Evolutionary conservation across 1,140 invertebrate species (phyloP).

Genomic region (Hylyphantes graminicola): DNA sequence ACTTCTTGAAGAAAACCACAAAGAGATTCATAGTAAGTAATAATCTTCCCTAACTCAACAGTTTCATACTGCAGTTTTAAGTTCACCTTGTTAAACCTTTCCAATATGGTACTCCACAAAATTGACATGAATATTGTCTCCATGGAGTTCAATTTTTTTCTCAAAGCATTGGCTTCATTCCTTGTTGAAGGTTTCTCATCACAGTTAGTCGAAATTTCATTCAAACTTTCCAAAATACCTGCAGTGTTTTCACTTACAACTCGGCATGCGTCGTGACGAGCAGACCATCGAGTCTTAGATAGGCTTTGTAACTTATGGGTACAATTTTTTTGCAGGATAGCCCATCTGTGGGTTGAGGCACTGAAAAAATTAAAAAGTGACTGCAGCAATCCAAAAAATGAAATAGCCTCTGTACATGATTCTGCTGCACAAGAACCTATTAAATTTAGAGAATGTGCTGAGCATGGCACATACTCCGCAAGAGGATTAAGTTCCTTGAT

Average conservation of each 20-base stretch:
- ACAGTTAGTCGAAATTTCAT: not conserved
- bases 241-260: not conserved
- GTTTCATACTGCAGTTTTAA: too few relatives aligned
- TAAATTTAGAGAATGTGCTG: slow-evolving; percentile 44
- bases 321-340: slow-evolving; percentile 56
- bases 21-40: too few relatives aligned
- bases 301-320: slow-evolving; percentile 1
- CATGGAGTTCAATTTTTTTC: not conserved
- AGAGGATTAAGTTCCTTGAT: not conserved
- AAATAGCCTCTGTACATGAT: not conserved
- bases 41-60: too few relatives aligned
- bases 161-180: not conserved
- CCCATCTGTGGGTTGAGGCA: slow-evolving; percentile 61
- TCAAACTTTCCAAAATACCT: not conserved
- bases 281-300: not conserved
- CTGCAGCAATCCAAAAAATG: slow-evolving; percentile 13
- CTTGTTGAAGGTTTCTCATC: not conserved
- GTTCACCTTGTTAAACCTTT: too few relatives aligned
- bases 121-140: not conserved
- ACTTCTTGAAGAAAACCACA: too few relatives aligned
- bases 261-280: not conserved
- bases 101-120: not conserved
- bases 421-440: slow-evolving; percentile 2
- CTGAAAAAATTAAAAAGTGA: slow-evolving; percentile 62
- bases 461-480: slow-evolving; percentile 22